Evolutionary conservation across 2,888 invertebrate genomes (phyloP).

Genomic region (Reticulitermes lucifugus): DNA sequence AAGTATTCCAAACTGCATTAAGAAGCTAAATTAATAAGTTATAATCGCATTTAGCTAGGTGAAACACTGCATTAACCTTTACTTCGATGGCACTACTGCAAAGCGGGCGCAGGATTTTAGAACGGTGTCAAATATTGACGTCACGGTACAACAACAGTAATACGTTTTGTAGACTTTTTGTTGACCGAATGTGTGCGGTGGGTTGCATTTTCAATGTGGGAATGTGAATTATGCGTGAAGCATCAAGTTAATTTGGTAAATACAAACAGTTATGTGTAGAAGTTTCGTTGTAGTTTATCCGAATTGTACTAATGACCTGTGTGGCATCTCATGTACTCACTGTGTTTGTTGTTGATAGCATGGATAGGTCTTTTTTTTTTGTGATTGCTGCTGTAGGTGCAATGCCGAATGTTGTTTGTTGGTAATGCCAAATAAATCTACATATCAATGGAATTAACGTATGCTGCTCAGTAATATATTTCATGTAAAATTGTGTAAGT

Average conservation of each 20-base stretch:
- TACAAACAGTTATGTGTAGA: not conserved
- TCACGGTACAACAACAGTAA: not conserved
- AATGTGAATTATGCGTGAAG: constrained; percentile 39
- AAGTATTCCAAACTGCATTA: too few relatives aligned
- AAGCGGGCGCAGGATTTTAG: not conserved
- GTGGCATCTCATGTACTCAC: not conserved
- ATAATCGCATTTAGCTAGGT: too few relatives aligned
- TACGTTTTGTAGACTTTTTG: not conserved
- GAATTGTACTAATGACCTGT: not conserved
- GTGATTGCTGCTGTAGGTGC: constrained; percentile 26
- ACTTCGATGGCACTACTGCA: too few relatives aligned
- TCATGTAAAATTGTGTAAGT: too few relatives aligned
- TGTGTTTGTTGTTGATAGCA: not conserved
- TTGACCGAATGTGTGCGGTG: constrained; percentile 33
- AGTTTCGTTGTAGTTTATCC: not conserved
- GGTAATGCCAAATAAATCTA: not conserved
- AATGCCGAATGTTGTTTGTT: not conserved
- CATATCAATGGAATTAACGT: not conserved
- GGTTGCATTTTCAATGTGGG: constrained; percentile 47
- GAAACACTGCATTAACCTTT: too few relatives aligned
- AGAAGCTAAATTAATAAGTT: too few relatives aligned
- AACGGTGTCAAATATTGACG: constrained; percentile 13
- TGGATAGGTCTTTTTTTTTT: not conserved
- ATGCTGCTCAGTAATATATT: not conserved
- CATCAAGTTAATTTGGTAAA: constrained; percentile 44